Conservation (phyloP, 2,888 invertebrate species). For the Phaedon cochleariae region DNA sequence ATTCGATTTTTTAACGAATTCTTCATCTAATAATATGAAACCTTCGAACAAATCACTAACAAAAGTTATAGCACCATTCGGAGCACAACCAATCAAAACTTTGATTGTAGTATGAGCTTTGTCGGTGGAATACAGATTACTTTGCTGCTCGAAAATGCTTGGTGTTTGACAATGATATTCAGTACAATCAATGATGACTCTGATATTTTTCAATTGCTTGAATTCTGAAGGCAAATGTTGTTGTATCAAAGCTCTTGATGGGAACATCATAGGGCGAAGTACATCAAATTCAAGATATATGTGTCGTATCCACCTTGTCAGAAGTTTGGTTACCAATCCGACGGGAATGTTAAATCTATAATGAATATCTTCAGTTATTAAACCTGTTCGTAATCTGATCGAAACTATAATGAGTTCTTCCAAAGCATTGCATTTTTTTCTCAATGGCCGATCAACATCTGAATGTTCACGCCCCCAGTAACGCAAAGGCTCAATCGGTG, state of each 20-base stretch:
- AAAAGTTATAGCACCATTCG: constrained; percentile 39
- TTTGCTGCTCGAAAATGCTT: constrained; percentile 42
- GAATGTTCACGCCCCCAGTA: not conserved
- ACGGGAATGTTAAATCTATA: constrained; percentile 31
- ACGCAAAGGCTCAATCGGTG: no score
- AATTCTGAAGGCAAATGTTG: constrained; percentile 20
- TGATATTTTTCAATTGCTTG: constrained; percentile 23
- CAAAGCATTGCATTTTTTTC: constrained; percentile 21
- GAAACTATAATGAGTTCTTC: constrained; percentile 25
- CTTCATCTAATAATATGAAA: constrained; percentile 39
- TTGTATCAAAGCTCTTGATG: constrained; percentile 15
- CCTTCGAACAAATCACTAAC: constrained; percentile 43
- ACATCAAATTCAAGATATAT: constrained; percentile 35
- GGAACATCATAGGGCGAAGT: constrained; percentile 33
- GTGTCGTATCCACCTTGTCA: constrained; percentile 32
- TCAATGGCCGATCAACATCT: not conserved
- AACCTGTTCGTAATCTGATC: constrained; percentile 9
- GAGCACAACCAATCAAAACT: constrained; percentile 38
- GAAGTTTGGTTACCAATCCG: constrained; percentile 31
- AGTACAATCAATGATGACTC: constrained; percentile 41
- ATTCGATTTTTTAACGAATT: constrained; percentile 34
- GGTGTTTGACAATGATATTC: constrained; percentile 42
- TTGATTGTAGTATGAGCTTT: constrained; percentile 44
- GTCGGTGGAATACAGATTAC: constrained; percentile 41
- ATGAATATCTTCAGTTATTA: constrained; percentile 3